phyloP scores from a whole-genome alignment of 2,797 vertebrate species.

The Lepilemur septentrionalis region DNA sequence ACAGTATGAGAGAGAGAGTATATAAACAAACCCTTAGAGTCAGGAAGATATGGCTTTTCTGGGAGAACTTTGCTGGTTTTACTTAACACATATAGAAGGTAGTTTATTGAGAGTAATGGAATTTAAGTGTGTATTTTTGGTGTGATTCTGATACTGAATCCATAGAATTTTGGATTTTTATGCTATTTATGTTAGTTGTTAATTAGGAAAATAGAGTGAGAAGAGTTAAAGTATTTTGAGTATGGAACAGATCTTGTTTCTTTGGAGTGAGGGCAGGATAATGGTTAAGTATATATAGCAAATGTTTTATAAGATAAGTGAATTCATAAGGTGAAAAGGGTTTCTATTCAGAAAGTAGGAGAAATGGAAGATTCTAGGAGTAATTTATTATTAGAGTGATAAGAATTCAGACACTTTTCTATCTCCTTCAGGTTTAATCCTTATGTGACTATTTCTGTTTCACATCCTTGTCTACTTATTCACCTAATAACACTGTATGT shows the following conservation, averaged over 20 bases:
- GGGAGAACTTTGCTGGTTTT: background rate
- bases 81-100: background rate
- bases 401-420: background rate
- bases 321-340: background rate
- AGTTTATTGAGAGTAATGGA: background rate
- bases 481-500: background rate
- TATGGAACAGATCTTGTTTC: background rate
- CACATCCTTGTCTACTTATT: background rate
- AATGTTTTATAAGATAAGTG: constrained; percentile 19
- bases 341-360: background rate
- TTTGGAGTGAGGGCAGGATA: background rate
- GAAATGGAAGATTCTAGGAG: constrained; percentile 15
- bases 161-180: background rate
- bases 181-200: constrained; percentile 22
- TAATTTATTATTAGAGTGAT: background rate
- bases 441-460: background rate
- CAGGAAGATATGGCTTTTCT: background rate
- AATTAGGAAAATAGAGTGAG: constrained; percentile 18
- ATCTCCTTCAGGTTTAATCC: background rate
- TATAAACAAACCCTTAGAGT: background rate
- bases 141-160: constrained; percentile 11
- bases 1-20: background rate
- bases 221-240: constrained; percentile 4
- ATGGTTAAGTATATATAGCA: background rate
- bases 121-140: background rate